Evolutionary conservation across 2,888 invertebrate genomes (phyloP).

Genomic region (Sphecodes monilicornis): DNA sequence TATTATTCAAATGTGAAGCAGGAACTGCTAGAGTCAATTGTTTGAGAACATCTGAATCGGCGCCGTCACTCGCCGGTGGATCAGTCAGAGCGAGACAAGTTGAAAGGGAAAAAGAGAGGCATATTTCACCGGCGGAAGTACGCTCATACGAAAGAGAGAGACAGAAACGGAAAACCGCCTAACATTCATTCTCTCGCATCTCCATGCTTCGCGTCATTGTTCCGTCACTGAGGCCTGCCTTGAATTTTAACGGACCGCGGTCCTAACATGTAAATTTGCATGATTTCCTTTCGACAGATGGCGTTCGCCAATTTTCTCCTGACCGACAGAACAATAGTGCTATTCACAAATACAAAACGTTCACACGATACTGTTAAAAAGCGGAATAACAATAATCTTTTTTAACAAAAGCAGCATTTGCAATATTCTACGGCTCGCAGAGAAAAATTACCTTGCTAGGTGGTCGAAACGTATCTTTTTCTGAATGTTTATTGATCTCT

Average conservation of each 20-base stretch:
- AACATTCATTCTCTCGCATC: slow-evolving; percentile 41
- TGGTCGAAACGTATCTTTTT: slow-evolving; percentile 4
- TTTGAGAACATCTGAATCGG: slow-evolving; percentile 21
- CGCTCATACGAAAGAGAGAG: slow-evolving; percentile 29
- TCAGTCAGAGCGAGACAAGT: slow-evolving; percentile 20
- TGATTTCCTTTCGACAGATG: slow-evolving; percentile 21
- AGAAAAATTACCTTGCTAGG: neutral
- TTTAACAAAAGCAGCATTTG: neutral
- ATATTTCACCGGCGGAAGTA: slow-evolving; percentile 50
- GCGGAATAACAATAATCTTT: neutral
- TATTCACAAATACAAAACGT: neutral
- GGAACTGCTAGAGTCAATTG: neutral
- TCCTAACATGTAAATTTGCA: slow-evolving; percentile 41
- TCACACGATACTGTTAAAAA: neutral
- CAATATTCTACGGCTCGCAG: neutral
- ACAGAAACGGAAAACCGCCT: slow-evolving; percentile 34
- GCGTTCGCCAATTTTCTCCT: slow-evolving; percentile 5
- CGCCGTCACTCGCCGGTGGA: slow-evolving; percentile 44
- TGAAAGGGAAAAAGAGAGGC: slow-evolving; percentile 10
- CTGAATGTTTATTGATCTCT: slow-evolving; percentile 1
- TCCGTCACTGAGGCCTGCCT: slow-evolving; percentile 51
- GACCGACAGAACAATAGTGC: neutral
- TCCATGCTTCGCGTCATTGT: slow-evolving; percentile 57
- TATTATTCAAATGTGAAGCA: neutral
- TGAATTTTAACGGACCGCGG: slow-evolving; percentile 57